Evolutionary conservation across 2,113 vertebrate species (phyloP), one percentile per base, ranked within the genome.

Genomic region (Ammodytes marinus): DNA sequence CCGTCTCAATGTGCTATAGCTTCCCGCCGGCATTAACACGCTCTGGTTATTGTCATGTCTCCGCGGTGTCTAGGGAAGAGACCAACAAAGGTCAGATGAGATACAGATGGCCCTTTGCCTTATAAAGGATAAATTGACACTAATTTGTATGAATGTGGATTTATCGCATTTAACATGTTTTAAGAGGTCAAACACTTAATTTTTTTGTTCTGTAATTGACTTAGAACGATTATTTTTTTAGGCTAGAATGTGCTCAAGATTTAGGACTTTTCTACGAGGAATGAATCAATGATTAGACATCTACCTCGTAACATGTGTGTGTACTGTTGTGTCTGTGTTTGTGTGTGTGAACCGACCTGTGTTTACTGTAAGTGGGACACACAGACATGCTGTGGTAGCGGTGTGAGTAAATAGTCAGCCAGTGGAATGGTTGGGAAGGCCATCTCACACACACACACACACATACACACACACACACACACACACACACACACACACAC

Each of bases 31-130:
- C 40, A 64, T 89, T 88, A 91, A 88, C 79, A 70, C 86, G 86
- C 74, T 79, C 79, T 79, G 76, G 77, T 78, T 84, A 88, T 88
- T 84, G 77, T 81, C 80, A 54, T 45, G 86, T 93, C 81, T 87
- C 84, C 76, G 54, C 67, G 49, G 55, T 60, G 71, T 83, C 77
- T 74, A 74, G 37, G 37, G 67, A 80, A 77, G 67, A 82, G 70
- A 71, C 15, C 49, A 80, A 69, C 72, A 79, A 79, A 90, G 91
- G 87, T 92, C 90, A 91, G 40, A 79, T 14, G 66, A 69, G 65
- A 80, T 68, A 52, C 13, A 72, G 64, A 74, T 74, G 42, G 45
- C 11, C 14, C 49, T 59, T 79, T 81, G 8, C 19, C 65, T 70
- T 43, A 17, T 39, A 45, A 55, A 57, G 59, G 13, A 64, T 19